Evolutionary conservation across 2,888 invertebrate genomes (phyloP).

Genomic region (Diplolepis rosae): DNA sequence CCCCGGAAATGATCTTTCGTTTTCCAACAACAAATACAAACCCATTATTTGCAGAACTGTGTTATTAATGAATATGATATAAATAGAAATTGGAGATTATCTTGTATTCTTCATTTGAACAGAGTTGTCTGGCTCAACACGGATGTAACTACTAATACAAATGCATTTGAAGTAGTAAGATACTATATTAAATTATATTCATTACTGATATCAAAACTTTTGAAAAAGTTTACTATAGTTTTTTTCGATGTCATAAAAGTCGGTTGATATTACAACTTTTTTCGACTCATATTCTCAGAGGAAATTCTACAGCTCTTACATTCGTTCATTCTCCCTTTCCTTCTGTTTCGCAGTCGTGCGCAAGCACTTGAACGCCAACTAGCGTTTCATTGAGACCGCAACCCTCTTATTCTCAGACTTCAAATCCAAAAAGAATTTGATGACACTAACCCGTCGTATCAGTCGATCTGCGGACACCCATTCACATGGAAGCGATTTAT

Average conservation of each 20-base stretch:
- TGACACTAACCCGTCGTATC: slow-evolving; percentile 52
- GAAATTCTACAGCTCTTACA: slow-evolving; percentile 10
- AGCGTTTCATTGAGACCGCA: slow-evolving; percentile 4
- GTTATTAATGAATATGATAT: not conserved
- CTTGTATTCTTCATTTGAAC: not conserved
- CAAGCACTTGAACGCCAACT: slow-evolving; percentile 3
- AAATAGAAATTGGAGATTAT: not conserved
- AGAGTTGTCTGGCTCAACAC: not conserved
- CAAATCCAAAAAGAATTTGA: slow-evolving; percentile 46
- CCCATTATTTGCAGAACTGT: no score
- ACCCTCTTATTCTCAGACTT: slow-evolving; percentile 14
- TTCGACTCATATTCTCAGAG: not conserved
- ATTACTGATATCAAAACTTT: no score
- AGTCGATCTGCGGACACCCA: slow-evolving; percentile 64
- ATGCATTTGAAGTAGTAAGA: not conserved
- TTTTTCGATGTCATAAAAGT: slow-evolving; percentile 28
- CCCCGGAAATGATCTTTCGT: no score
- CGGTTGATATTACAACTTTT: not conserved
- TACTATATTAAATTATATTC: no score
- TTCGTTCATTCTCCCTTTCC: slow-evolving; percentile 12
- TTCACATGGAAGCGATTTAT: slow-evolving; percentile 64
- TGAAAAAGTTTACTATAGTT: no score
- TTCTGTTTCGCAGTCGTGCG: not conserved
- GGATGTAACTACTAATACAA: not conserved
- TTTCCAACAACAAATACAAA: no score